Evolutionary conservation across 1,140 invertebrate genomes (phyloP).

Genomic region (Helicoverpa zea): DNA sequence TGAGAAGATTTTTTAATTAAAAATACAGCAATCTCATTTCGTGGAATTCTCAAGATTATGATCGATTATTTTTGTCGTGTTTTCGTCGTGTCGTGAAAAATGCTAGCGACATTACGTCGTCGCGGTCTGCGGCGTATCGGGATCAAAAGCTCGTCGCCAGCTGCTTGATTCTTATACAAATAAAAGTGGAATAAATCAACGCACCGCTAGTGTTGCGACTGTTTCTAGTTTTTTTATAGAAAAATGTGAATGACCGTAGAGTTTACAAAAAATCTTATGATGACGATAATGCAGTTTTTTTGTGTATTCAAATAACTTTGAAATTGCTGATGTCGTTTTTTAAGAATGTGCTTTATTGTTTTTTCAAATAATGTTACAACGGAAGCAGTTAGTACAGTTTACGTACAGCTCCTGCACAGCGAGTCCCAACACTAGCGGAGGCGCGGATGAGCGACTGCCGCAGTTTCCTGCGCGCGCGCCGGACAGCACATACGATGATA

Average conservation of each 20-base stretch:
- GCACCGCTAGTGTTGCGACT: conserved; percentile 65
- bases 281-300: too few relatives aligned
- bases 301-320: too few relatives aligned
- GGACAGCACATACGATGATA: conserved; percentile 63
- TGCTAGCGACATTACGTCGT: conserved; percentile 74
- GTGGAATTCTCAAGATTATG: conserved; percentile 78
- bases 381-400: too few relatives aligned
- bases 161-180: conserved; percentile 80
- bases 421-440: conserved; percentile 56
- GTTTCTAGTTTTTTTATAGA: conserved; percentile 14
- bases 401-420: not conserved
- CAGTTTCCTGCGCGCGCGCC: conserved; percentile 54
- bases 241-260: conserved; percentile 24
- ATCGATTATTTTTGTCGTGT: conserved; percentile 80
- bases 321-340: too few relatives aligned
- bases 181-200: conserved; percentile 84
- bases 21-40: conserved; percentile 58
- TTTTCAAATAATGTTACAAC: too few relatives aligned
- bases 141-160: conserved; percentile 79
- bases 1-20: conserved; percentile 54
- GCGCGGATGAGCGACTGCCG: conserved; percentile 50
- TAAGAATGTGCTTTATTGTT: too few relatives aligned
- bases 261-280: not conserved
- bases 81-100: conserved; percentile 75
- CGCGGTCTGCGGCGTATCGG: conserved; percentile 72